Percentiles rank a stretch among this genome's conserved stretches.
These are phyloP conservation scores for Orchesella cincta DNA, from an alignment of 1,140 invertebrate genomes.

Conservation along the genomic window DNA sequence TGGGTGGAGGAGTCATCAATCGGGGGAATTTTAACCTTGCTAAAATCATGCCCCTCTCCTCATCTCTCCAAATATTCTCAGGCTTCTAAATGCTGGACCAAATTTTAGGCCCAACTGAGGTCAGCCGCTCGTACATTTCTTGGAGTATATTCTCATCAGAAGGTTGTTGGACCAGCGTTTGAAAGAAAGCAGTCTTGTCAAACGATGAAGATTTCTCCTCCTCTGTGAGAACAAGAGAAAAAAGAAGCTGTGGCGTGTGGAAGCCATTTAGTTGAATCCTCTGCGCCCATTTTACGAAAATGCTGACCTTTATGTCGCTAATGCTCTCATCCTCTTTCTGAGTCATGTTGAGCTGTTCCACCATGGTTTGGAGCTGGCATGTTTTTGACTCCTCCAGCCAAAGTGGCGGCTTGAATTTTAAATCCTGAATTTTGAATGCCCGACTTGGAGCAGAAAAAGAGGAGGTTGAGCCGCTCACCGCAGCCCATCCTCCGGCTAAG, in stretches of 20 bases:
- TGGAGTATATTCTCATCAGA: not conserved
- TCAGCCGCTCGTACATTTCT: slow-evolving; percentile 31
- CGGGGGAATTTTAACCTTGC: slow-evolving; percentile 33
- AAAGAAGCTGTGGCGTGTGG: not conserved
- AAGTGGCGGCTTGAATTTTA: slow-evolving; percentile 34
- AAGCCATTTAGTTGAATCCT: not conserved
- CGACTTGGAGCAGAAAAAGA: not conserved
- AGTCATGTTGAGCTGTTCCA: not conserved
- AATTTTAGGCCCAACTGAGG: slow-evolving; percentile 35
- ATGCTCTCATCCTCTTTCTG: not conserved
- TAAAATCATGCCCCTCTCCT: slow-evolving; percentile 4
- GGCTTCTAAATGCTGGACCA: slow-evolving; percentile 34
- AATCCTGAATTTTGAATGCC: slow-evolving; percentile 26
- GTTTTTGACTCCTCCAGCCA: slow-evolving; percentile 19
- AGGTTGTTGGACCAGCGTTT: not conserved
- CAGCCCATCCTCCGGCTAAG: slow-evolving; percentile 28
- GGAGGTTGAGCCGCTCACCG: not conserved
- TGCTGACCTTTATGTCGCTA: not conserved
- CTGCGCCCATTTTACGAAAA: not conserved
- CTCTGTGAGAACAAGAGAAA: not conserved
- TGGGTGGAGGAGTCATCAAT: not conserved
- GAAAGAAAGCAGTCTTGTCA: not conserved
- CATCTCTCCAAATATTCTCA: slow-evolving; percentile 22
- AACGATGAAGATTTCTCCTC: not conserved
- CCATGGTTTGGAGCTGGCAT: not conserved